phyloP scores from a whole-genome alignment of 2,888 invertebrate genomes.

The Pterostichus niger region DNA sequence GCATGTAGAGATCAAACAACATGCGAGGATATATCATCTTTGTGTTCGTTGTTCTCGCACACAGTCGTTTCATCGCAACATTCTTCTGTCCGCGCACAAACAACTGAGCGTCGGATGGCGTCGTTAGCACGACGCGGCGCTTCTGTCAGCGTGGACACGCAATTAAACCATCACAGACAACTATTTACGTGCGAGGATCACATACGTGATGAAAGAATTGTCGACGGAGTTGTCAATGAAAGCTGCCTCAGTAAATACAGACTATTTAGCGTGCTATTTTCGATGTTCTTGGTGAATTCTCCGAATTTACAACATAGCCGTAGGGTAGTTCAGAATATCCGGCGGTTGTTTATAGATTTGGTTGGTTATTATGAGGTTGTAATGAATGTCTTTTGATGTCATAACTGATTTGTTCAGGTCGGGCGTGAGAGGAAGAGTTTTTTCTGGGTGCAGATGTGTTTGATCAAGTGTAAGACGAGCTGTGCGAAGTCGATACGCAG shows the following conservation, averaged over 20 bases:
- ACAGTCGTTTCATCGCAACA: constrained; percentile 25
- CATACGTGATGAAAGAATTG: constrained; percentile 53
- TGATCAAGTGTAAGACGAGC: constrained; percentile 62
- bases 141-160: constrained; percentile 57
- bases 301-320: background rate
- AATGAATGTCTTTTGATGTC: constrained; percentile 20
- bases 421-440: constrained; percentile 18
- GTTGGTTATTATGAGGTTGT: background rate
- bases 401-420: constrained; percentile 43
- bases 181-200: constrained; percentile 54
- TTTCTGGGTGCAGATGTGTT: constrained; percentile 58
- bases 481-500: constrained; percentile 45
- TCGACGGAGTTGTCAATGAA: constrained; percentile 48
- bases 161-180: constrained; percentile 59
- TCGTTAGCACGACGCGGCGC: background rate
- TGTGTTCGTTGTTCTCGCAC: background rate
- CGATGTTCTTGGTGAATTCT: constrained; percentile 7
- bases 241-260: constrained; percentile 18
- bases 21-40: constrained; percentile 12
- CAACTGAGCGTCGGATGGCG: constrained; percentile 7
- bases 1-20: constrained; percentile 53
- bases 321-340: no score
- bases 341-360: no score
- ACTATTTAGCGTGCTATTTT: constrained; percentile 35
- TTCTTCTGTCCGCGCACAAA: constrained; percentile 49